Base-by-base conservation (phyloP, 1,140 invertebrate species). In the Neodiprion pinetum region DNA sequence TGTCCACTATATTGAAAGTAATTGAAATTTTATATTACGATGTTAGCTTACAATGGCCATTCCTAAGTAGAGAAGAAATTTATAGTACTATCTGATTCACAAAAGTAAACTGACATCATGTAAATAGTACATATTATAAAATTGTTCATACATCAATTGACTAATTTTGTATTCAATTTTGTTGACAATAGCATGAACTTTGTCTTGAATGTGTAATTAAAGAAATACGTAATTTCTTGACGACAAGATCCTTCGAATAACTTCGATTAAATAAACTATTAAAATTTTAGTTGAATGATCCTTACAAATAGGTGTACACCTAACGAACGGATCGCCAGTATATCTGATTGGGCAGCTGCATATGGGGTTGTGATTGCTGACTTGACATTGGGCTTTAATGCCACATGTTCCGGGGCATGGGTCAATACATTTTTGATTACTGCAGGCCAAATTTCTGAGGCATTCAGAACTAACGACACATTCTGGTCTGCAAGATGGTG, bases 401-500 rank as follows among this genome's bases (percentile, higher is more conserved):
- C 92, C 93, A 79, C 91, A 91, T 7, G 91, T 90, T 78, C 92
- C 92, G 48, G 90, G 88, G 80, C 92, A 93, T 40, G 92, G 92
- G 84, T 93, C 89, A 80, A 87, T 89, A 80, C 93, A 93, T 87
- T 92, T 92, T 80, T 92, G 91, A 80, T 92, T 92, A 49, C 90
- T 85, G 81, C 92, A 93, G 12, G 91, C 90, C 87, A 88, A 89
- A 79, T 91, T 89, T 84, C 87, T 89, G 48, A 88, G 85, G 87
- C 93, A 92, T 77, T 94, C 93, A 47, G 91, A 90, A 83, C 93
- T 93, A 80, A 93, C 85, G 49, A 93, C 90, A 84, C 93, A 95
- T 88, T 95, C 93, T 61, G 93, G 93, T 79, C 93, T 89, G 85
- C 94, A 95, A 48, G 87, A 84, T 76, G 94, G 93, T 14, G 93